Evolutionary conservation across 1,140 invertebrate species (phyloP), one percentile per base, ranked within the genome.

Genomic region (Lordiphosa mommai): DNA sequence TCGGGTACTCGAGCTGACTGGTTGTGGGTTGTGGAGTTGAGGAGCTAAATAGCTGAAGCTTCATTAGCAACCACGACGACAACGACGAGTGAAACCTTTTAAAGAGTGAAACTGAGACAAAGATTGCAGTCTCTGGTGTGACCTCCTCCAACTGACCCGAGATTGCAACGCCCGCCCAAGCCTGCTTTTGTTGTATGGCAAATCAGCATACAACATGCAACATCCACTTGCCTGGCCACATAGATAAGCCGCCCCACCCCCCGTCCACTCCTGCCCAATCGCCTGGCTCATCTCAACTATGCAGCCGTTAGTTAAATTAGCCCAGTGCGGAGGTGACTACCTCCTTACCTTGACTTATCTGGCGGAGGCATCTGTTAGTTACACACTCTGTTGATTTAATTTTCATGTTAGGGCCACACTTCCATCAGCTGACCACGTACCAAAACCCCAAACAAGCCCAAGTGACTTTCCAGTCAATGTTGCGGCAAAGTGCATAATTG

Each of bases 401-500:
- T 82, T 82, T 49, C 77, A 76, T 82, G 76, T 82, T 82, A 53
- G 56, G 34, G 17, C 64, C 79, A 58, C 69, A 61, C 71, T 76
- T 70, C 66, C 55, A 58, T 60, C 64, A 61, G 61, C 57, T 82
- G 74, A 82, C 74, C 76, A 58, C 55, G 52, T 47, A 36, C 37
- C 52, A 10, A 46, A 40, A 29, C 43, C 12, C 27, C 46, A 13
- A 20, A 13, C 30, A 6, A 23, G 27, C 37, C 34, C 47, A 20
- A 44, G 30, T 32, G 43, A 16, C 37, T 33, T 59, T 71, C 66
- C 43, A 58, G 65, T 82, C 76, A 86, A 87, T 86, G 72, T 84
- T 73, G 76, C 65, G 76, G 76, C 84, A 86, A 86, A 86, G 84
- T 84, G 76, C 69, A 84, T 86, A 86, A 86, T 86, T 86, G 82